A percentile compares a stretch with the other conserved stretches of the same genome.
These are phyloP conservation scores for Odobenus rosmarus DNA, from an alignment of 2,113 vertebrate species.

Conservation along the genomic window DNA sequence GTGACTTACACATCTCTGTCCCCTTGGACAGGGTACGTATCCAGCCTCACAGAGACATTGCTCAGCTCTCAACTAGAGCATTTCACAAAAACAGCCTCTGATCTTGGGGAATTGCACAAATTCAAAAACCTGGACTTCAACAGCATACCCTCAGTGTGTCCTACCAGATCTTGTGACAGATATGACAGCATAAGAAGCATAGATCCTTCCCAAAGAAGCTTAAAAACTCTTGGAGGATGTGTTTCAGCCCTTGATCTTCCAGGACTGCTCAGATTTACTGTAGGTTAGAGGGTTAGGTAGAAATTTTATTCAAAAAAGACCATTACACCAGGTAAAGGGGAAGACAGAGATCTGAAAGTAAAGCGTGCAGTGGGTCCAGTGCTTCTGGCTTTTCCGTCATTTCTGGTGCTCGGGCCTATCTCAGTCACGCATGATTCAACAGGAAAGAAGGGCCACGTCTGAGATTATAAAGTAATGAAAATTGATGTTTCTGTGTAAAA, in stretches of 20 bases:
- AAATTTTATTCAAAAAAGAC: background rate
- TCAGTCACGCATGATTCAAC: background rate
- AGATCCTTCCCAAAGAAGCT: background rate
- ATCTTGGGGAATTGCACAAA: background rate
- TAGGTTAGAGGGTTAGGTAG: background rate
- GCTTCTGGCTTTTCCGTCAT: background rate
- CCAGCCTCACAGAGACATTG: background rate
- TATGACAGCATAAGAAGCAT: background rate
- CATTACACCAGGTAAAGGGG: background rate
- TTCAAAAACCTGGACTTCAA: background rate
- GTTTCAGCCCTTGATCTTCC: background rate
- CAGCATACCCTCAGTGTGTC: background rate
- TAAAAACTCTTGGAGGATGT: background rate
- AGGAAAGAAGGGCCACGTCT: background rate
- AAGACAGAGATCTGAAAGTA: background rate
- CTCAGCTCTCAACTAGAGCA: background rate
- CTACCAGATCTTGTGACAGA: background rate
- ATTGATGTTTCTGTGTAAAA: background rate
- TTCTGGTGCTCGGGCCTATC: background rate
- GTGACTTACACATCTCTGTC: background rate
- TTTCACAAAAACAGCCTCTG: background rate
- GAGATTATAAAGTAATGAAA: background rate
- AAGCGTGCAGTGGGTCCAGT: background rate
- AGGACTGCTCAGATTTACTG: background rate
- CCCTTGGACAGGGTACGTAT: background rate